Evolutionary conservation across 2,797 vertebrate species (phyloP).

Genomic region (Morus bassanus): DNA sequence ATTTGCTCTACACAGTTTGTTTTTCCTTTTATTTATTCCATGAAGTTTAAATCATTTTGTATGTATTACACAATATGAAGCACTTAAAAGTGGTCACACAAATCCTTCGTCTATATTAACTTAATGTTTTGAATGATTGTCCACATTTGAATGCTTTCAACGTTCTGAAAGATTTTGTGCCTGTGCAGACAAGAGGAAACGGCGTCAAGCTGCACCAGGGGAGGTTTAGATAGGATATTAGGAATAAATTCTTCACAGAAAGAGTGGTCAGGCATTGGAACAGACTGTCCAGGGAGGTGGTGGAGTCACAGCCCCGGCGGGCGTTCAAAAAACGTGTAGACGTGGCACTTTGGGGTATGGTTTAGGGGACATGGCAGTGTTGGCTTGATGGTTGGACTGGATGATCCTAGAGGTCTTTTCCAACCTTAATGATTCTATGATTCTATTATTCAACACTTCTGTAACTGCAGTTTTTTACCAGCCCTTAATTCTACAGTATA

Average conservation of each 20-base stretch:
- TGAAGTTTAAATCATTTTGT: neutral
- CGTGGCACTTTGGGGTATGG: too few relatives aligned
- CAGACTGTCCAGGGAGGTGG: too few relatives aligned
- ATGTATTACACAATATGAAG: neutral
- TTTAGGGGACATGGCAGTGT: too few relatives aligned
- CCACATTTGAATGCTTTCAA: neutral
- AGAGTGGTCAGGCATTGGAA: too few relatives aligned
- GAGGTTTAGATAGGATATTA: too few relatives aligned
- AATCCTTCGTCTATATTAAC: neutral
- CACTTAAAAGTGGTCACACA: neutral
- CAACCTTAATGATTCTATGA: too few relatives aligned
- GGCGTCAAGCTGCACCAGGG: too few relatives aligned
- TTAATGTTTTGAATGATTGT: neutral
- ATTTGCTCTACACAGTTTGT: neutral
- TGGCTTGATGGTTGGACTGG: too few relatives aligned
- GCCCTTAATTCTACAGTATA: neutral
- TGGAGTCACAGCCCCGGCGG: too few relatives aligned
- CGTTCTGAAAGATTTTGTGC: neutral
- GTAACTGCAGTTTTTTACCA: neutral
- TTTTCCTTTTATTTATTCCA: neutral
- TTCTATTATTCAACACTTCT: neutral
- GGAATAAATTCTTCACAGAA: too few relatives aligned
- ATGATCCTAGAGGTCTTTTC: too few relatives aligned
- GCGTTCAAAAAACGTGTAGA: too few relatives aligned
- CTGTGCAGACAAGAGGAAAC: neutral